Evolutionary conservation across 2,888 invertebrate genomes (phyloP).

Genomic region (Scaptomyza caliginosa): DNA sequence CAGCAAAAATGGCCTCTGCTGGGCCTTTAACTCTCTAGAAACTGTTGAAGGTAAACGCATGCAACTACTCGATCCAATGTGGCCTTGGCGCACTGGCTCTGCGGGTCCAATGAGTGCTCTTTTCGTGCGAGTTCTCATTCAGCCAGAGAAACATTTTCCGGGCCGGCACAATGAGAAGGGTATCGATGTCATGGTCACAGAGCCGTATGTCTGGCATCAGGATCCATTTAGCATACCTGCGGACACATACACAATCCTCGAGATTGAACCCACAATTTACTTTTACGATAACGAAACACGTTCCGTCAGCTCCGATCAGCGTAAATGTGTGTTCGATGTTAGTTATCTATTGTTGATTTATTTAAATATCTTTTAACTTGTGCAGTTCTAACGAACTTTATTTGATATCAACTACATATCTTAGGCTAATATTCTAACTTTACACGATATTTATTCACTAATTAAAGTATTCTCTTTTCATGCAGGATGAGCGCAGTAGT

Average conservation of each 20-base stretch:
- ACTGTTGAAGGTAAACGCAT: constrained; percentile 66
- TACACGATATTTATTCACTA: too few relatives aligned
- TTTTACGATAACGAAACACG: constrained; percentile 79
- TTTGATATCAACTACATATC: too few relatives aligned
- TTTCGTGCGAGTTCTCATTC: constrained; percentile 62
- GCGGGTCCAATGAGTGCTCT: constrained; percentile 75
- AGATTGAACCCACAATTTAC: constrained; percentile 79
- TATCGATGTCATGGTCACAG: constrained; percentile 76
- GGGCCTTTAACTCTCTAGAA: constrained; percentile 84
- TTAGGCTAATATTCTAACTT: too few relatives aligned
- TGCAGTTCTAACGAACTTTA: too few relatives aligned
- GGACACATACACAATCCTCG: constrained; percentile 75
- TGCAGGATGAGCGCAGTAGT: constrained; percentile 77
- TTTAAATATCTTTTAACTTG: too few relatives aligned
- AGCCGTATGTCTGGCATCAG: constrained; percentile 78
- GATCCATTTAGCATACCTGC: constrained; percentile 68
- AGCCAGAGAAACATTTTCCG: constrained; percentile 74
- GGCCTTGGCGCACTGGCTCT: constrained; percentile 77
- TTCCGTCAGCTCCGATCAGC: constrained; percentile 63
- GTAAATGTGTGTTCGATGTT: constrained; percentile 80
- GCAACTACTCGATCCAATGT: constrained; percentile 62
- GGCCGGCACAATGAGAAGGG: constrained; percentile 66
- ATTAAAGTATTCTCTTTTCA: background rate
- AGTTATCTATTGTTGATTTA: constrained; percentile 34
- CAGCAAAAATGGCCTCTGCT: constrained; percentile 84